Conservation (phyloP, 2,797 vertebrate species). For the Ceryle rudis region DNA sequence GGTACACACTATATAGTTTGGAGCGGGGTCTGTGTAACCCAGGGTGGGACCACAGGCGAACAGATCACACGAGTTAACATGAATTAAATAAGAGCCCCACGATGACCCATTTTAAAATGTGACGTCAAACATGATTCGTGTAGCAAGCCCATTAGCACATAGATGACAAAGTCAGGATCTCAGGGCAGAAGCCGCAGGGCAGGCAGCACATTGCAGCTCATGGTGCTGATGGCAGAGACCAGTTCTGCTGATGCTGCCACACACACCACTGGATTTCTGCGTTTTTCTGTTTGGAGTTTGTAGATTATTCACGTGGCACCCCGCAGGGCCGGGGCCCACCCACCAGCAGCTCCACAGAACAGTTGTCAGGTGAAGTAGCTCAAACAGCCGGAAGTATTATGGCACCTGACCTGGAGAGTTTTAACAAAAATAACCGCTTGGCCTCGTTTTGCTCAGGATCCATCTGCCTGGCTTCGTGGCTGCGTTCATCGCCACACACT, state of each 20-base stretch:
- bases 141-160: background rate
- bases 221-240: background rate
- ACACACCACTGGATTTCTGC: rapidly evolving
- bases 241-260: background rate
- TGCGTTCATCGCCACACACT: rapidly evolving
- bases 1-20: background rate
- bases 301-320: rapidly evolving
- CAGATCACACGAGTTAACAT: background rate
- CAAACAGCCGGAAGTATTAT: rapidly evolving
- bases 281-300: background rate
- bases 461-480: rapidly evolving
- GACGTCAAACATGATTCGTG: background rate
- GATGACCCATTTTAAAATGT: background rate
- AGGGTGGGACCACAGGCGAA: background rate
- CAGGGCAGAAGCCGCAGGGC: rapidly evolving
- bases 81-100: background rate
- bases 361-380: background rate
- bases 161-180: background rate
- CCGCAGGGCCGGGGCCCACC: rapidly evolving
- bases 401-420: background rate
- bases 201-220: background rate
- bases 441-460: rapidly evolving
- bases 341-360: background rate
- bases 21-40: background rate
- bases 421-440: background rate